Evolutionary conservation across 1,140 invertebrate species (phyloP), one percentile per base, ranked within the genome.

Genomic region (Coptotermes formosanus): DNA sequence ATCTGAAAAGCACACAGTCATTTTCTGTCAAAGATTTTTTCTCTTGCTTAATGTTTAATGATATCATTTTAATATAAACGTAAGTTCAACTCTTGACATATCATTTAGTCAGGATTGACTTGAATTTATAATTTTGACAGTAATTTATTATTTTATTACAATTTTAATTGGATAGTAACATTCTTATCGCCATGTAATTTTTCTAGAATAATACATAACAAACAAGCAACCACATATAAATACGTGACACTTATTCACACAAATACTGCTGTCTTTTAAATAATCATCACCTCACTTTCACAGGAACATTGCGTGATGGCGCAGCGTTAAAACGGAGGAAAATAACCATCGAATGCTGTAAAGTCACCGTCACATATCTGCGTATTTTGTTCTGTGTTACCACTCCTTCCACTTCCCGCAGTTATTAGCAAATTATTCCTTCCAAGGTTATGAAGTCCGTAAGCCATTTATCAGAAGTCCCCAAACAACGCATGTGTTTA

Each of bases 231-330:
- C 59, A 1, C 25, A 64, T 64, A 64, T 64, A 64, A 64, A 64
- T 64, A 64, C 59, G 11, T 21, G 59, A 64, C 59, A 19, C 6
- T 48, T 16, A 19, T n/a, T 64, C 59, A 64, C 59, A n/a, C 59
- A 64, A 19, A 7, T 64, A 16, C 25, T 64, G 59, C 64, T n/a
- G 25, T 75, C n/a, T 30, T 75, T 75, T 75, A 75, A 75, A 75
- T 75, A 75, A 75, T 75, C 64, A 75, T n/a, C 64, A 75, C 64
- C 64, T 75, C 64, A 75, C 11, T 75, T 75, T 75, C n/a, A 75
- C 64, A 75, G 64, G 64, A 75, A 75, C 64, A 75, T 75, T 75
- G 64, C 8, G 64, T 75, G 64, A 75, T 75, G 64, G 64, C 64
- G 64, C 11, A 30, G 16, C 25, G 14, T 75, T 75, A 25, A n/a